Percentiles rank a stretch among this genome's conserved stretches.
Conservation (phyloP, 2,113 vertebrate species). For the Sylvilagus bachmani region DNA sequence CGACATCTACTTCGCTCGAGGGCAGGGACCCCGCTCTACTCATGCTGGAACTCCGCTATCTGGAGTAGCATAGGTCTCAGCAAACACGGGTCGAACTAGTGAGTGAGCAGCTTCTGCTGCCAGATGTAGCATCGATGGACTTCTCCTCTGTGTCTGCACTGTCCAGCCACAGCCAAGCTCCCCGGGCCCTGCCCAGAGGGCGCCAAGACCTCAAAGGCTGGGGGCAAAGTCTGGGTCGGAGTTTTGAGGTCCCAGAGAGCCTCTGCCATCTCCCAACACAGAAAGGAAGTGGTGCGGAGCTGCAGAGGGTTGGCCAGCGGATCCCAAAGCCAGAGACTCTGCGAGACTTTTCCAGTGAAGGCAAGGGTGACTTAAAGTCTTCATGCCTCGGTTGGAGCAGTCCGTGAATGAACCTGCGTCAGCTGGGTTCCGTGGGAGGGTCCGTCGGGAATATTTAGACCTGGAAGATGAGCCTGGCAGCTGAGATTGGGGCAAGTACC, state of each 20-base stretch:
- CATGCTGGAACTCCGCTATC: background rate
- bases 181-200: background rate
- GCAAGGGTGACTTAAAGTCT: background rate
- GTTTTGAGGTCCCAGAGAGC: background rate
- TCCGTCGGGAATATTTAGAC: conserved; percentile 22
- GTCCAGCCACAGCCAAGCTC: background rate
- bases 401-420: conserved; percentile 19
- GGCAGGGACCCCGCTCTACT: background rate
- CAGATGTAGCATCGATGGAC: background rate
- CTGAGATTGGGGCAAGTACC: background rate
- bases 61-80: background rate
- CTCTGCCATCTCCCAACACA: conserved; percentile 39
- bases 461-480: background rate
- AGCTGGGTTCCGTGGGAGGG: background rate
- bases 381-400: conserved; percentile 17
- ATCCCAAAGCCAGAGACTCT: conserved; percentile 22
- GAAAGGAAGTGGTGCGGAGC: background rate
- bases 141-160: background rate
- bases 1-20: background rate
- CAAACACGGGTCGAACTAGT: background rate
- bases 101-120: background rate
- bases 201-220: background rate
- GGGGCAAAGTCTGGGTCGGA: background rate
- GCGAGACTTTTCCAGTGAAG: background rate
- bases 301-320: background rate